Base-by-base conservation (phyloP, 2,888 invertebrate species). In the Saturnia pavonia region DNA sequence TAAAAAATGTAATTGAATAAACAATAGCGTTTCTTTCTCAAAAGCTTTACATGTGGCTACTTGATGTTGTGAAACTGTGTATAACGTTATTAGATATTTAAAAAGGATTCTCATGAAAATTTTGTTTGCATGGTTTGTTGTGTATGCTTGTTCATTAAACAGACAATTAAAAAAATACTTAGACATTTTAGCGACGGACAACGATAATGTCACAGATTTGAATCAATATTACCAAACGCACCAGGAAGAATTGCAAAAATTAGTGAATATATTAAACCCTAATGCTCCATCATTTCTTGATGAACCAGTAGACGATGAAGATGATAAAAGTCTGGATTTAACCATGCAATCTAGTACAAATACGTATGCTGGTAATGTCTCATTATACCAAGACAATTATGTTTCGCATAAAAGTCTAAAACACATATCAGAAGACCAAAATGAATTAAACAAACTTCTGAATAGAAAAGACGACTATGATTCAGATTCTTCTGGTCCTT, bases 161-260 rank as follows among this genome's bases (percentile, higher is more conserved):
- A 94, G 94, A 85, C 92, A 94, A 85, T 86, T 94, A 84, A 92
- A 90, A 87, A 95, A 95, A 80, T 95, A 95, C 87, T 91, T 95
- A 89, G 95, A 95, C 90, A 95, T 95, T 91, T 90, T 95, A 81
- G 94, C 92, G 78, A 91, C 93, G 22, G 91, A 92, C 70, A 91
- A 94, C 70, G 92, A 93, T 70, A 91, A 83, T 67, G 85, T 87
- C 1, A 85, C 89, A 8, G 93, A 92, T 76, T 78, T 93, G 73
- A 90, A 88, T 73, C 82, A 90, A 71, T 94, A 93, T 70, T 93
- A 91, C 73, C 87, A 88, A 74, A 82, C 82, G 54, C 94, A 94
- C 70, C 92, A 90, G 71, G 92, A 92, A 0, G 93, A 93, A 71
- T 75, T 94, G 25, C 84, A 88, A 68, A 91, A 90, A 74, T 82